These are phyloP conservation scores for Heteronetta atricapilla DNA, from an alignment of 2,113 vertebrate species.

Conservation along the genomic window DNA sequence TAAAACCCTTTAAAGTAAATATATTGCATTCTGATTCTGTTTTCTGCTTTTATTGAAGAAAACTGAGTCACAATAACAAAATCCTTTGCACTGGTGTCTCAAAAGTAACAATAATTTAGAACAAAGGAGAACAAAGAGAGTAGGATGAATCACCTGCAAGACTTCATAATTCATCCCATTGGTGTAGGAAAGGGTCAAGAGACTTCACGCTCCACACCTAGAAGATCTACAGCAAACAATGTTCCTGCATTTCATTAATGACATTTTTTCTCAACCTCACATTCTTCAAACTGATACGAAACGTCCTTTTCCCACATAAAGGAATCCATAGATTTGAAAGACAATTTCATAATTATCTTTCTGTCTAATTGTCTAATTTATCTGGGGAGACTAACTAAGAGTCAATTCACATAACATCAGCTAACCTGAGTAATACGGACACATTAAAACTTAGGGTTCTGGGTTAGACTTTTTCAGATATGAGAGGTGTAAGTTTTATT, in stretches of 20 bases:
- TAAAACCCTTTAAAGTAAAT: background rate
- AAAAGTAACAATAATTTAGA: background rate
- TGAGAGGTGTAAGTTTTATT: conserved; percentile 16
- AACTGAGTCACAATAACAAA: background rate
- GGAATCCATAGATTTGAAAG: background rate
- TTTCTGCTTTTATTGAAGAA: background rate
- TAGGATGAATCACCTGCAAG: background rate
- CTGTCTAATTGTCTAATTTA: background rate
- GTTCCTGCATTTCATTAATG: background rate
- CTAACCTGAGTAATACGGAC: background rate
- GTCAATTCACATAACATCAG: background rate
- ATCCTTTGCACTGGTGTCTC: background rate
- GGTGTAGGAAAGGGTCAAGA: background rate
- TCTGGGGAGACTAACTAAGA: background rate
- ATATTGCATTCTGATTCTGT: background rate
- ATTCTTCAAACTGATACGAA: background rate
- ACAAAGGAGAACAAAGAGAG: background rate
- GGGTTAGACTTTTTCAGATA: background rate
- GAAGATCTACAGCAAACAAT: background rate
- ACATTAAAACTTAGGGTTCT: background rate
- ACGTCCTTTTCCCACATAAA: background rate
- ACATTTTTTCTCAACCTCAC: background rate
- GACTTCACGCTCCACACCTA: background rate
- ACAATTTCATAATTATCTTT: background rate
- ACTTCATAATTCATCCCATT: background rate